Evolutionary conservation across 2,888 invertebrate species (phyloP).

Genomic region (Tenthredo distinguenda): DNA sequence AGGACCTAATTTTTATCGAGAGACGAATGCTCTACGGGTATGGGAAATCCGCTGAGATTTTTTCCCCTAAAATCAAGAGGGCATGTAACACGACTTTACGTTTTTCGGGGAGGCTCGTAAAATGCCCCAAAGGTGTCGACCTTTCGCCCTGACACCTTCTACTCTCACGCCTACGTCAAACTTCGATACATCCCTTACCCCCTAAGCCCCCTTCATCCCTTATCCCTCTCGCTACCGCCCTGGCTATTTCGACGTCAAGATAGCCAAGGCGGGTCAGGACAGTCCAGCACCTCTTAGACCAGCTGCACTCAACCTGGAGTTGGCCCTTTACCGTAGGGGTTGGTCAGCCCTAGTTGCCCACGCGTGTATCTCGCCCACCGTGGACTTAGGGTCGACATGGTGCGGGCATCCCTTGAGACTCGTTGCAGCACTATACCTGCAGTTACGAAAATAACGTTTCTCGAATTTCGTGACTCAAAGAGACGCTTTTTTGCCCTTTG

Average conservation of each 20-base stretch:
- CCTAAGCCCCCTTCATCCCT: background rate
- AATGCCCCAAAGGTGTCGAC: constrained; percentile 42
- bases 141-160: constrained; percentile 43
- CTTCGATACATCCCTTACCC: constrained; percentile 25
- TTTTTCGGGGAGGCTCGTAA: constrained; percentile 41
- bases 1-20: constrained; percentile 30
- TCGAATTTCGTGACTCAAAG: background rate
- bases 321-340: constrained; percentile 11
- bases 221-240: background rate
- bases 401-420: constrained; percentile 27
- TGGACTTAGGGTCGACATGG: constrained; percentile 20
- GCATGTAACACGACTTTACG: constrained; percentile 48
- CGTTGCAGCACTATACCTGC: background rate
- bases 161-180: constrained; percentile 25
- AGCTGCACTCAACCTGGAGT: constrained; percentile 27
- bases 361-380: constrained; percentile 30
- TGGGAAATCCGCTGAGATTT: constrained; percentile 39
- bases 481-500: background rate
- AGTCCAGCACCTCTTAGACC: background rate
- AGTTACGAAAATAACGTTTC: background rate
- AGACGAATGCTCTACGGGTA: background rate
- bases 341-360: constrained; percentile 21
- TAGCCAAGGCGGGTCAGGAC: constrained; percentile 6
- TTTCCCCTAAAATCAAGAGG: constrained; percentile 41
- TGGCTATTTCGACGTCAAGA: constrained; percentile 17